Percentiles rank a stretch among this genome's conserved stretches.
Conservation (phyloP, 2,797 vertebrate genomes). For the Crenichthys baileyi region DNA sequence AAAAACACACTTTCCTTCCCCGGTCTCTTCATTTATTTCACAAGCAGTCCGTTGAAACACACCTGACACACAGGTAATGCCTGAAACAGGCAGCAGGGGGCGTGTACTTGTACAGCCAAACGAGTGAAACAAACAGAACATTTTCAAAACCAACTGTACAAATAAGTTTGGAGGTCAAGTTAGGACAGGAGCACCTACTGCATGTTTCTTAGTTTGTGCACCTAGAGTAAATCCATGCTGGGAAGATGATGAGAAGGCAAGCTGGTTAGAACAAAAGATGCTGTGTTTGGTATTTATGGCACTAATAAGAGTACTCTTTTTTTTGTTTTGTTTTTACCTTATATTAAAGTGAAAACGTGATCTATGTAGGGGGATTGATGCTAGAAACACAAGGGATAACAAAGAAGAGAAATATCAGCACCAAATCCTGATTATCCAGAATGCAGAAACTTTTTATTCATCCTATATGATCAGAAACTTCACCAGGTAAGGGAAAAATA, state of each 20-base stretch:
- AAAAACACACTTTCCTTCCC: neutral
- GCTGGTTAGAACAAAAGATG: slow-evolving; percentile 30
- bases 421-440: slow-evolving; percentile 14
- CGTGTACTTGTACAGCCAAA: slow-evolving; percentile 42
- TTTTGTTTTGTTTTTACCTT: slow-evolving; percentile 6
- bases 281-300: slow-evolving; percentile 32
- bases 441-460: slow-evolving; percentile 3
- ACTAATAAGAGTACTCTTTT: slow-evolving; percentile 12
- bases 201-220: slow-evolving; percentile 56
- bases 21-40: slow-evolving; percentile 7
- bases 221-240: slow-evolving; percentile 55
- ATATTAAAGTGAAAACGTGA: slow-evolving; percentile 20
- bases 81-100: slow-evolving; percentile 63
- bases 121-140: slow-evolving; percentile 38
- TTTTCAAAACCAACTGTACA: slow-evolving; percentile 6
- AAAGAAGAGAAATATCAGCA: slow-evolving; percentile 17
- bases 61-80: slow-evolving; percentile 47
- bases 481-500: neutral
- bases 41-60: slow-evolving; percentile 39
- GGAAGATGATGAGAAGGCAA: slow-evolving; percentile 20
- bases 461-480: neutral
- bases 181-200: slow-evolving; percentile 27
- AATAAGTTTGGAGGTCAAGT: slow-evolving; percentile 13
- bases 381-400: neutral
- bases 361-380: neutral